These are phyloP conservation scores for Drosophila kohkoa DNA, from an alignment of 1,140 invertebrate genomes.

Conservation along the genomic window DNA sequence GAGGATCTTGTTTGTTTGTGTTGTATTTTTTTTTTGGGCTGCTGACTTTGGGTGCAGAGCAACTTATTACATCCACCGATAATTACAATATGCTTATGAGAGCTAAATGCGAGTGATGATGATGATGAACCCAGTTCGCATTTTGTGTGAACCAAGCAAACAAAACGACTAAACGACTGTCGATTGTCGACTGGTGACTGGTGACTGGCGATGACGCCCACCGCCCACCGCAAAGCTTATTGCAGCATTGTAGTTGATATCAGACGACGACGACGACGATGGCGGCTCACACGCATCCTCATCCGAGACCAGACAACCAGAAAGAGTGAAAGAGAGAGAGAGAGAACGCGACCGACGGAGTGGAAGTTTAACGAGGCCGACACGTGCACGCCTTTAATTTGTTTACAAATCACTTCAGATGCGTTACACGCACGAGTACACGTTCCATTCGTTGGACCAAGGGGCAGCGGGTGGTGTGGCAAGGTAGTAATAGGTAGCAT, in stretches of 20 bases:
- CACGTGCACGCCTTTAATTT: conserved; percentile 84
- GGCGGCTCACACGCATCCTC: conserved; percentile 43
- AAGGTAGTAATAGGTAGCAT: neutral
- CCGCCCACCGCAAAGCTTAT: conserved; percentile 50
- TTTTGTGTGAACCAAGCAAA: conserved; percentile 8
- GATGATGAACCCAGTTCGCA: conserved; percentile 41
- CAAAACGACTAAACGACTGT: conserved; percentile 16
- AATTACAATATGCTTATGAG: conserved; percentile 63
- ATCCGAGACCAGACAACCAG: conserved; percentile 9
- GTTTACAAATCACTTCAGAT: conserved; percentile 84
- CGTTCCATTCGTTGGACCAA: conserved; percentile 8
- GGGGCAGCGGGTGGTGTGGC: neutral
- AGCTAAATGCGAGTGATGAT: conserved; percentile 62
- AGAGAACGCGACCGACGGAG: conserved; percentile 21
- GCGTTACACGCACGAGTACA: conserved; percentile 79
- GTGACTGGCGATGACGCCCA: neutral
- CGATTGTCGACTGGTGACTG: neutral
- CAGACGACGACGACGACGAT: conserved; percentile 33
- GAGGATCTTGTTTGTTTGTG: conserved; percentile 7
- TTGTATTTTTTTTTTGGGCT: too few relatives aligned
- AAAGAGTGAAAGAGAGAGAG: neutral
- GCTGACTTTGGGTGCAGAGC: neutral
- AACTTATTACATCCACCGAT: conserved; percentile 57
- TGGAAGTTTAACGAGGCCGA: conserved; percentile 71
- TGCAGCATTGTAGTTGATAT: conserved; percentile 56